Conservation (phyloP, 1,140 invertebrate species). For the Drosophila malerkotliana region DNA sequence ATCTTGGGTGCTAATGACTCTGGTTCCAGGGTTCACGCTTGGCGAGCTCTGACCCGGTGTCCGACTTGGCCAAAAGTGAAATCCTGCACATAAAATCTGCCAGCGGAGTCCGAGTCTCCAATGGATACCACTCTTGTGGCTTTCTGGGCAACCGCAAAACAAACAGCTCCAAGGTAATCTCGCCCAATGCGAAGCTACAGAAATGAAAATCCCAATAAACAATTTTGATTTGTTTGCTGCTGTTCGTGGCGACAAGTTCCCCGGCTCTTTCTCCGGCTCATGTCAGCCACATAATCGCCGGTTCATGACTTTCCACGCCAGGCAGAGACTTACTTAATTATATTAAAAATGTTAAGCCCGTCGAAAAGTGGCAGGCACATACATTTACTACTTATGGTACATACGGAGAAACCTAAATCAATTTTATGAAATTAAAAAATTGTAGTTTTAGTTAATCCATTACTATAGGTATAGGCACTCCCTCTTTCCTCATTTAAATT, state of each 20-base stretch:
- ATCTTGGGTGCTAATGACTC: constrained; percentile 49
- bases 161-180: constrained; percentile 32
- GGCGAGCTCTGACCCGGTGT: constrained; percentile 48
- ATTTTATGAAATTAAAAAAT: no score
- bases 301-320: constrained; percentile 47
- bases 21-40: constrained; percentile 54
- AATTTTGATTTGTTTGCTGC: constrained; percentile 49
- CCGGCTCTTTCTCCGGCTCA: constrained; percentile 11
- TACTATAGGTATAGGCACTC: no score
- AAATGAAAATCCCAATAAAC: constrained; percentile 67
- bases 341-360: constrained; percentile 57
- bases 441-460: no score
- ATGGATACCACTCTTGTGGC: constrained; percentile 42
- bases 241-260: constrained; percentile 25
- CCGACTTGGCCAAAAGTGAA: constrained; percentile 61
- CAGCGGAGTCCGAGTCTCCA: constrained; percentile 17
- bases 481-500: not conserved
- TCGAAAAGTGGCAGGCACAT: constrained; percentile 19
- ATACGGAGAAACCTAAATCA: not conserved
- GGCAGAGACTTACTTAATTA: constrained; percentile 63
- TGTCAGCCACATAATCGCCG: constrained; percentile 24
- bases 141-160: constrained; percentile 52
- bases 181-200: not conserved
- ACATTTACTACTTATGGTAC: not conserved
- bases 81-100: constrained; percentile 48